Percentiles rank a stretch among this genome's conserved stretches.
These are phyloP conservation scores for Aplodontia rufa DNA, from an alignment of 2,113 vertebrate genomes.

Conservation along the genomic window DNA sequence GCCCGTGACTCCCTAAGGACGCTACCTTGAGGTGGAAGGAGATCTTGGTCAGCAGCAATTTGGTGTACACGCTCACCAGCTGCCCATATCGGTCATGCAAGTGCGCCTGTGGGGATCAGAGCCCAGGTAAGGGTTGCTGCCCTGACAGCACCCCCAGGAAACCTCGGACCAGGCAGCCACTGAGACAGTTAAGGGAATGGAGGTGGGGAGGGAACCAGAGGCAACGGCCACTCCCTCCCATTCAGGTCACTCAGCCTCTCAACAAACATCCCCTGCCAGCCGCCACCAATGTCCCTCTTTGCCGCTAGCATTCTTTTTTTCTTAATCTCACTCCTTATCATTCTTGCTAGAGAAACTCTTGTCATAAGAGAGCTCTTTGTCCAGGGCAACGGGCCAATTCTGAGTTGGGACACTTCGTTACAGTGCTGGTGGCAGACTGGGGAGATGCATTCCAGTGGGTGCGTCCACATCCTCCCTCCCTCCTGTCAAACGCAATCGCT, in stretches of 20 bases:
- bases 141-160: accelerated
- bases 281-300: not conserved
- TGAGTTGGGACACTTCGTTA: not conserved
- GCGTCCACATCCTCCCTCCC: not conserved
- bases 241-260: not conserved
- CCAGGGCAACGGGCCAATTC: conserved; percentile 38
- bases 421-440: not conserved
- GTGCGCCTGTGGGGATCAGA: conserved; percentile 86
- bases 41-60: conserved; percentile 93
- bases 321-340: not conserved
- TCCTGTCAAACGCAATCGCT: too few species aligned
- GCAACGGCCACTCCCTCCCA: accelerated
- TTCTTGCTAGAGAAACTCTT: not conserved
- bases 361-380: not conserved
- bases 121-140: not conserved
- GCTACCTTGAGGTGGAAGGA: conserved; percentile 94
- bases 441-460: not conserved
- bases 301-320: not conserved
- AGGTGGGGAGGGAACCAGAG: not conserved
- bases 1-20: accelerated
- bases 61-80: conserved; percentile 91
- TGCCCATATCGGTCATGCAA: conserved; percentile 94
- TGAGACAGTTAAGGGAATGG: accelerated
- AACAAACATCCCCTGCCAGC: not conserved
- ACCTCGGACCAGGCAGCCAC: accelerated